Percentiles rank a stretch among this genome's conserved stretches.
Evolutionary conservation across 1,140 invertebrate species (phyloP).

Genomic region (Acyrthosiphon pisum): DNA sequence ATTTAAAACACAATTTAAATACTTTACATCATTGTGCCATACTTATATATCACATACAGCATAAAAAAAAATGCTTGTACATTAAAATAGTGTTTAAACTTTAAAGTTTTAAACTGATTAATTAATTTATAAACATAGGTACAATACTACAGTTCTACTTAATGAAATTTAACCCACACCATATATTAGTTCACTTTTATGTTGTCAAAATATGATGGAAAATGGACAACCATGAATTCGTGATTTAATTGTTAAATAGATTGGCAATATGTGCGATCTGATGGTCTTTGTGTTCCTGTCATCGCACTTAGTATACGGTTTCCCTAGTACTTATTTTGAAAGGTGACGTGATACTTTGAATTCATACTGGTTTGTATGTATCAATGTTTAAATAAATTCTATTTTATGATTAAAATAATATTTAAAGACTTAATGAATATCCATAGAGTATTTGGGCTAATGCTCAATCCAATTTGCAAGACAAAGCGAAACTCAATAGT

Average conservation of each 20-base stretch:
- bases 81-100: background rate
- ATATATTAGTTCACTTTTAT: background rate
- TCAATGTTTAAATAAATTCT: background rate
- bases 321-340: background rate
- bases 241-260: constrained; percentile 13
- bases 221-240: background rate
- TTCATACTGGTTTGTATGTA: background rate
- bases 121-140: background rate
- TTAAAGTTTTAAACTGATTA: background rate
- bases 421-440: background rate
- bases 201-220: background rate
- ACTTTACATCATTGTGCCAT: background rate
- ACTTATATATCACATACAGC: background rate
- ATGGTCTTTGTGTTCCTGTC: background rate
- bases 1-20: background rate
- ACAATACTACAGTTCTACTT: background rate
- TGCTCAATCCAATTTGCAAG: background rate
- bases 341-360: background rate
- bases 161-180: background rate
- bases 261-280: background rate
- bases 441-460: background rate
- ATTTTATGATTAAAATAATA: background rate
- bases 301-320: background rate
- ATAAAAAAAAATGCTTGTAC: rapidly evolving
- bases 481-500: background rate